Conservation (phyloP, 2,797 vertebrate species). For the Rhinella marina region DNA sequence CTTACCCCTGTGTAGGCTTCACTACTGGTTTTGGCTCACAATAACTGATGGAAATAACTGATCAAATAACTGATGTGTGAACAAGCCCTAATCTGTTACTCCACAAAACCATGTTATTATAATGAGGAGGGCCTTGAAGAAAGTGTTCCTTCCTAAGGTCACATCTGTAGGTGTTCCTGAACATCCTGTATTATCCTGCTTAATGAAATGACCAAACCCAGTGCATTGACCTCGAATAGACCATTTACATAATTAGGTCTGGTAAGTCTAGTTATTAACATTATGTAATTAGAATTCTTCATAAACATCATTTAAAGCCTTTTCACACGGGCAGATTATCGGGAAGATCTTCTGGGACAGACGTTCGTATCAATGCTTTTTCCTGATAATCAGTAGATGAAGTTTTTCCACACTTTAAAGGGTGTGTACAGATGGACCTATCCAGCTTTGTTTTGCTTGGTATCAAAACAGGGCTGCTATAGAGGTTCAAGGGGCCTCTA, state of each 20-base stretch:
- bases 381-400: too few species aligned
- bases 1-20: too few species aligned
- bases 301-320: not conserved
- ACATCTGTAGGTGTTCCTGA: conserved; percentile 30
- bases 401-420: not conserved
- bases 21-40: too few species aligned
- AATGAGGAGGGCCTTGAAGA: not conserved
- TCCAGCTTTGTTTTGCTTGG: not conserved
- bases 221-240: conserved; percentile 19
- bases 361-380: too few species aligned
- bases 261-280: not conserved
- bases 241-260: conserved; percentile 29
- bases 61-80: too few species aligned
- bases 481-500: too few species aligned
- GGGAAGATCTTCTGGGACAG: too few species aligned
- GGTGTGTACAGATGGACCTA: not conserved
- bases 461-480: too few species aligned
- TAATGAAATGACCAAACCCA: conserved; percentile 43
- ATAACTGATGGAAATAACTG: too few species aligned
- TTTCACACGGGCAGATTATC: too few species aligned
- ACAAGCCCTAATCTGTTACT: not conserved
- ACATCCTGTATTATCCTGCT: conserved; percentile 38
- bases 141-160: conserved; percentile 6
- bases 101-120: not conserved
- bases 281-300: conserved; percentile 24